Evolutionary conservation across 2,888 invertebrate genomes (phyloP), one percentile per base, ranked within the genome.

Genomic region (Tenthredo livida): DNA sequence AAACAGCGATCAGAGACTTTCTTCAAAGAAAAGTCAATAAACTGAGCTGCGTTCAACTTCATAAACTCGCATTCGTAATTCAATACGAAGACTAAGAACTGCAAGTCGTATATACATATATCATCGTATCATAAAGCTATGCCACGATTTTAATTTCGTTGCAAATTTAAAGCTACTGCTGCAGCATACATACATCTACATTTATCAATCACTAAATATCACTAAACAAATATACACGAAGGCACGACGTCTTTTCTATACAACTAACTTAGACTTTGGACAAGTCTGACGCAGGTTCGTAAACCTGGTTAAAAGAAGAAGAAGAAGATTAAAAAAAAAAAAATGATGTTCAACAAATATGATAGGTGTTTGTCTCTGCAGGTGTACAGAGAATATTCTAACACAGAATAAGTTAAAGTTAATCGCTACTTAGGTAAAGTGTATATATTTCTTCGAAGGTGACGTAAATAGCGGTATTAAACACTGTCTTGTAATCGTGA

Each of bases 11-110:
- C 21, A 61, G 61, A n/a, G 43, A 43, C 43, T 40, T 73, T 73
- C 72, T 9, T 73, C 37, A 10, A 73, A 40, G 1, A 73, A 40
- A 73, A 43, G 43, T 73, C 72, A 73, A 73, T 73, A 73, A 73
- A 40, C 43, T 17, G 40, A 33, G 25, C 25, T 21, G 43, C 25
- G 43, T 43, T 73, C 37, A 37, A 37, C 70, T 70, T 43, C 5
- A 67, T 33, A 25, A 33, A 67, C 7, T 67, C 67, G 7, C 7
- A 33, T 77, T 50, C 17, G 54, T 50, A 77, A 77, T 50, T 50
- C n/a, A 50, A 77, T 29, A 77, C 77, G 29, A 50, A 25, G 50
- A 77, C 33, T 33, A 50, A 33, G 47, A 77, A 77, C 54, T 54
- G 25, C 54, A 54, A 77, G 50, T 73, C 7, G 25, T 77, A 70